Evolutionary conservation across 2,113 vertebrate species (phyloP).

Genomic region (Alligator mississippiensis): DNA sequence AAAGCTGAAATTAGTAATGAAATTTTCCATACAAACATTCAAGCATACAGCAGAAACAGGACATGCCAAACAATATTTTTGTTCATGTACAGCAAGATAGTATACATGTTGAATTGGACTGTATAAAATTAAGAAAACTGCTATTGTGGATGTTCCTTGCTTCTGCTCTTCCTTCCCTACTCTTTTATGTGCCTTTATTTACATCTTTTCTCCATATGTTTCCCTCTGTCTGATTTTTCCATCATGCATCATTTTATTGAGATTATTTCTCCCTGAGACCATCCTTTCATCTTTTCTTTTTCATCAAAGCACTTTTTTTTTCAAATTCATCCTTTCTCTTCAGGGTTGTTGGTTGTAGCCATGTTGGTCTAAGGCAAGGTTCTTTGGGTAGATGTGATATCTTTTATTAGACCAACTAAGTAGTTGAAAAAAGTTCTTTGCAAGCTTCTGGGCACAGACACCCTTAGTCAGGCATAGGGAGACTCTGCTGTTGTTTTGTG

Average conservation of each 20-base stretch:
- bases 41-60: neutral
- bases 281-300: neutral
- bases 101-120: neutral
- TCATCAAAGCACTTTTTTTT: neutral
- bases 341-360: neutral
- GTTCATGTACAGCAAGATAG: neutral
- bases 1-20: neutral
- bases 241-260: neutral
- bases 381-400: too few relatives aligned
- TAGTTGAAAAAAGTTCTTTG: too few relatives aligned
- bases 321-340: neutral
- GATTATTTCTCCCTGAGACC: neutral
- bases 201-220: neutral
- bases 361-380: too few relatives aligned
- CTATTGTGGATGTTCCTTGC: accelerated
- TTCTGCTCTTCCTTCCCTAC: neutral
- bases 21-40: too few relatives aligned
- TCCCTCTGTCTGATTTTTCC: neutral
- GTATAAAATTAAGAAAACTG: neutral
- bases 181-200: accelerated
- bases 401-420: too few relatives aligned
- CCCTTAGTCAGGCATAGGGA: too few relatives aligned
- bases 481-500: too few relatives aligned
- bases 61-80: neutral
- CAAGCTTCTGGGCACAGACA: too few relatives aligned